These are phyloP conservation scores for Tychaedon coryphoeus DNA, from an alignment of 2,113 vertebrate species.

Conservation along the genomic window DNA sequence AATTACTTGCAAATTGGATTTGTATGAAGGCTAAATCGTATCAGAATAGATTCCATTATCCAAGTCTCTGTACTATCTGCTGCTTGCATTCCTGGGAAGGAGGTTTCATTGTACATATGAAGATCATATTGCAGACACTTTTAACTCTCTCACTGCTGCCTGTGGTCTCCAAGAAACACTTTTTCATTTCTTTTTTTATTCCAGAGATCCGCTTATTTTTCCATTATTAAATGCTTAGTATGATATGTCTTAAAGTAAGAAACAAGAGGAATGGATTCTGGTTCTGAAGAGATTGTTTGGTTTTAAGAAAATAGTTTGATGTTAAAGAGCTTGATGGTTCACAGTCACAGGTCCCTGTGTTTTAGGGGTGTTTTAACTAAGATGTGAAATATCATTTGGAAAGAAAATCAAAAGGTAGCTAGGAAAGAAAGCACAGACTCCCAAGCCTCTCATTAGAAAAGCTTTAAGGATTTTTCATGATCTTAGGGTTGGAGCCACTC, in stretches of 20 bases:
- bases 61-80: not conserved
- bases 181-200: not conserved
- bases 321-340: not conserved
- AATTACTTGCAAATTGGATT: constrained; percentile 24
- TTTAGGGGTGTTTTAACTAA: not conserved
- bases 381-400: not conserved
- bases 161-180: not conserved
- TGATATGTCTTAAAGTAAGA: not conserved
- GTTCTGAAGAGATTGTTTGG: not conserved
- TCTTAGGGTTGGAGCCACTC: not conserved
- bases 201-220: not conserved
- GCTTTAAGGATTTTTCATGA: not conserved
- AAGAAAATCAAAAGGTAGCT: not conserved
- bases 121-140: not conserved
- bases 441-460: not conserved
- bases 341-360: not conserved
- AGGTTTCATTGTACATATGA: not conserved
- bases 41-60: constrained; percentile 11
- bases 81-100: not conserved
- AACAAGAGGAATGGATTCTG: not conserved
- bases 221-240: not conserved
- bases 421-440: not conserved
- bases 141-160: constrained; percentile 14
- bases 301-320: not conserved
- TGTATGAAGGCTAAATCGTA: constrained; percentile 5